These are phyloP conservation scores for Danaus melanippus DNA, from an alignment of 1,140 invertebrate genomes.

Conservation along the genomic window DNA sequence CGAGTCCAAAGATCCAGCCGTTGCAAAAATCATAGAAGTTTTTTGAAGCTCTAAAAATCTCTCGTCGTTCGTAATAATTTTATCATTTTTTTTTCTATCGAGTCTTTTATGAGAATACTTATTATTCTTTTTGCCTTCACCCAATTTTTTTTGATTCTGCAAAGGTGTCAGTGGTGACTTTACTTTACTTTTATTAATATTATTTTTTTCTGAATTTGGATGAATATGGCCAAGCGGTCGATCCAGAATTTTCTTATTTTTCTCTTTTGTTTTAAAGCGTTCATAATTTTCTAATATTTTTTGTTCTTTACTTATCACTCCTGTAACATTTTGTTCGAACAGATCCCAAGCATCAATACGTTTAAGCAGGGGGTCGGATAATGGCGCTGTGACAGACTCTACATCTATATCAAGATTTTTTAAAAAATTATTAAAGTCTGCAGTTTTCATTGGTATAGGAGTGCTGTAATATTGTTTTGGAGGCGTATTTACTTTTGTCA, in stretches of 20 bases:
- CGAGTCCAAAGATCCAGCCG: too few species aligned
- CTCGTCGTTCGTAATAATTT: too few species aligned
- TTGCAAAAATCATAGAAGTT: too few species aligned
- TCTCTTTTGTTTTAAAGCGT: background rate
- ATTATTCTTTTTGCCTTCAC: too few species aligned
- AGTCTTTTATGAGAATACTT: too few species aligned
- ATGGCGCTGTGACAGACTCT: conserved; percentile 33
- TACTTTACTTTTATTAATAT: too few species aligned
- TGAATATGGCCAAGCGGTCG: background rate
- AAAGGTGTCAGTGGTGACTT: too few species aligned
- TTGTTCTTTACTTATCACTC: background rate
- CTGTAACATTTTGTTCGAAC: conserved; percentile 2
- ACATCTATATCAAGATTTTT: conserved; percentile 42
- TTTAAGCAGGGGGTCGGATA: conserved; percentile 14
- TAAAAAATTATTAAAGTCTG: conserved; percentile 45
- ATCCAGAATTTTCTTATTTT: background rate
- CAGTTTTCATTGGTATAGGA: conserved; percentile 41
- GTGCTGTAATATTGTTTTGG: conserved; percentile 44
- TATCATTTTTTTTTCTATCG: too few species aligned
- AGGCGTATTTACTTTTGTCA: conserved; percentile 25
- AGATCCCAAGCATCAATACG: conserved; percentile 10
- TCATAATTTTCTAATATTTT: conserved; percentile 3
- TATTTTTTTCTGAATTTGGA: too few species aligned
- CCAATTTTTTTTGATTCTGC: too few species aligned
- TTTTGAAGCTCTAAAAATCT: too few species aligned